These are phyloP conservation scores for Hemicrepidius hirtus DNA, from an alignment of 2,888 invertebrate genomes.

Conservation along the genomic window DNA sequence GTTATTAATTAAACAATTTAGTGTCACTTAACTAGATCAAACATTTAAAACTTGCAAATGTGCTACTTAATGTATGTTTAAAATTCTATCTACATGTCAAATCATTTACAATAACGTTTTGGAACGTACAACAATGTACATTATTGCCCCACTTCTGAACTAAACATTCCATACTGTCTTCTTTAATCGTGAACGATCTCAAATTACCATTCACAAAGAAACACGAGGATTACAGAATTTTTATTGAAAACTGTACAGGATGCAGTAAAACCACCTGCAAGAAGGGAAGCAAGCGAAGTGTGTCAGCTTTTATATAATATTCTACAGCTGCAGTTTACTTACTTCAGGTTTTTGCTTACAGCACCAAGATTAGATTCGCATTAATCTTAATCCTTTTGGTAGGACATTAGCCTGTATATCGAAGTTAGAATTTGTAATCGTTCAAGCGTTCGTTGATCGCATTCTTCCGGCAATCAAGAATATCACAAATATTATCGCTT, in stretches of 20 bases:
- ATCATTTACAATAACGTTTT: constrained; percentile 38
- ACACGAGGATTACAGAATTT: neutral
- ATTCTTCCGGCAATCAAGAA: constrained; percentile 19
- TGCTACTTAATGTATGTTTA: constrained; percentile 23
- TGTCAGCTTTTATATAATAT: constrained; percentile 2
- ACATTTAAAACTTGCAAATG: constrained; percentile 27
- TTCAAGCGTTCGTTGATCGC: constrained; percentile 12
- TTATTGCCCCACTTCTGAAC: constrained; percentile 33
- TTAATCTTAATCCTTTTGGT: neutral
- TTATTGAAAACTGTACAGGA: constrained; percentile 17
- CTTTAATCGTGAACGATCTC: neutral
- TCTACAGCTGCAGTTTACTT: neutral
- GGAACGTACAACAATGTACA: constrained; percentile 28
- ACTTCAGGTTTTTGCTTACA: neutral
- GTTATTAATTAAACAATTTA: constrained; percentile 18
- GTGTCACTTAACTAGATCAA: constrained; percentile 20
- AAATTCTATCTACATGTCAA: constrained; percentile 39
- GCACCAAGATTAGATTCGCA: constrained; percentile 5
- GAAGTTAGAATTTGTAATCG: neutral
- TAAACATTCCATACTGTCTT: neutral
- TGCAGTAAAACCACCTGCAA: neutral
- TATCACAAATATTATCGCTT: neutral
- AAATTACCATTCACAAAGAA: neutral
- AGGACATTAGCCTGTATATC: neutral
- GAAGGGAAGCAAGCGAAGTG: constrained; percentile 2